Evolutionary conservation across 2,797 vertebrate genomes (phyloP).

Genomic region (Pempheris klunzingeri): DNA sequence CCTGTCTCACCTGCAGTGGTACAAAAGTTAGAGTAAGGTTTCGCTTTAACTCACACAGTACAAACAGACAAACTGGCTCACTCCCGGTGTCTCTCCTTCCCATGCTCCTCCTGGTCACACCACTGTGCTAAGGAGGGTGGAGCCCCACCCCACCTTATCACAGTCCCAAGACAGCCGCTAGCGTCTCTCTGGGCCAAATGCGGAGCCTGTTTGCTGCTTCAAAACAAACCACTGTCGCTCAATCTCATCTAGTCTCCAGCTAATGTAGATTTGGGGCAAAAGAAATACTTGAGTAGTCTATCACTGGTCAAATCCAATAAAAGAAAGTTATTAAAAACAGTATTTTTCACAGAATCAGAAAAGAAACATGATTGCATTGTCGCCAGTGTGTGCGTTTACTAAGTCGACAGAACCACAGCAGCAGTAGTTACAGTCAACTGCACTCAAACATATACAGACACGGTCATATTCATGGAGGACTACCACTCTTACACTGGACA

Average conservation of each 20-base stretch:
- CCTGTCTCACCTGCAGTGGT: conserved; percentile 73
- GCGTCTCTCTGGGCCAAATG: conserved; percentile 37
- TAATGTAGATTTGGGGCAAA: neutral
- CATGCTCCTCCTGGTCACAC: conserved; percentile 74
- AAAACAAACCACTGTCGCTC: conserved; percentile 29
- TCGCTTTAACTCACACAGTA: conserved; percentile 51
- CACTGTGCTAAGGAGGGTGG: conserved; percentile 59
- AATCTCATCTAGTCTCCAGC: conserved; percentile 5
- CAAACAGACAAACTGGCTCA: conserved; percentile 34
- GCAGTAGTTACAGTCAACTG: conserved; percentile 20
- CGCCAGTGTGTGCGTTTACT: conserved; percentile 32
- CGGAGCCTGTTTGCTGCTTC: conserved; percentile 58
- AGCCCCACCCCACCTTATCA: conserved; percentile 50
- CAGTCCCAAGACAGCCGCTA: conserved; percentile 42
- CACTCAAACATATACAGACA: conserved; percentile 22
- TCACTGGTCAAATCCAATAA: neutral
- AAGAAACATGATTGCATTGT: conserved; percentile 34
- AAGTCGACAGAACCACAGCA: conserved; percentile 47
- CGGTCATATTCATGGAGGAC: neutral
- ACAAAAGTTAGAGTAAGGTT: conserved; percentile 59
- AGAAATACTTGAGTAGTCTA: neutral
- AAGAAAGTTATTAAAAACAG: conserved; percentile 4
- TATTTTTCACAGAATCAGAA: neutral
- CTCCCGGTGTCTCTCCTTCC: conserved; percentile 35
- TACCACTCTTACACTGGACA: conserved; percentile 17